phyloP scores from a whole-genome alignment of 2,888 invertebrate species.

The Allygus modestus region DNA sequence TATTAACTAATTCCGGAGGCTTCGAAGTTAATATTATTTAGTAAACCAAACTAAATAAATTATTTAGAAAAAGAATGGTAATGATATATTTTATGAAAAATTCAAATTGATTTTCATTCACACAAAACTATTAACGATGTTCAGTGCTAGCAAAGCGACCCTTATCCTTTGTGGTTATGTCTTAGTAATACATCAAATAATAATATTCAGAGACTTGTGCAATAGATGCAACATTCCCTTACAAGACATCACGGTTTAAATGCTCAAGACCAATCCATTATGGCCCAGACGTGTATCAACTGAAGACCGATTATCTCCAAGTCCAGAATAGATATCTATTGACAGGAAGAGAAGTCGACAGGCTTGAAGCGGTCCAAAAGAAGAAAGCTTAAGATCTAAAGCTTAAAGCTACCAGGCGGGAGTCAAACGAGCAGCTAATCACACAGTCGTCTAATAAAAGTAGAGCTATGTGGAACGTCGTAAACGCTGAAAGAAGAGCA shows the following conservation, averaged over 20 bases:
- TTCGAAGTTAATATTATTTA: too few relatives aligned
- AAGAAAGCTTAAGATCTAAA: constrained; percentile 7
- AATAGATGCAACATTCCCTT: not conserved
- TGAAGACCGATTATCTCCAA: constrained; percentile 1
- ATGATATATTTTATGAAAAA: too few relatives aligned
- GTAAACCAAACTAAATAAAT: too few relatives aligned
- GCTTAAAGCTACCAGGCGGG: not conserved
- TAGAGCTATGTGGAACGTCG: constrained; percentile 8
- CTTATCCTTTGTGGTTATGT: too few relatives aligned
- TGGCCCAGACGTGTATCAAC: not conserved
- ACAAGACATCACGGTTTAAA: not conserved
- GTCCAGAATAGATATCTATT: constrained; percentile 4
- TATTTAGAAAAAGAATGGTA: too few relatives aligned
- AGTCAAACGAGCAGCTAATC: not conserved
- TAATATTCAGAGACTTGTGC: not conserved
- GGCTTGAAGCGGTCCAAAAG: not conserved
- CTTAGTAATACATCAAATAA: too few relatives aligned
- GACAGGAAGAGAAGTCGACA: constrained; percentile 24
- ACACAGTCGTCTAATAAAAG: constrained; percentile 23
- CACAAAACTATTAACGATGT: too few relatives aligned
- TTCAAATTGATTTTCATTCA: too few relatives aligned
- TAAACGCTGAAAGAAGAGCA: constrained; percentile 23
- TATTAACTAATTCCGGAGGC: too few relatives aligned
- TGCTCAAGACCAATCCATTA: not conserved
- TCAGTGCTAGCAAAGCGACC: too few relatives aligned